Percentiles rank a stretch among this genome's conserved stretches.
Conservation (phyloP, 1,140 invertebrate species). For the Mylabris phalerata region DNA sequence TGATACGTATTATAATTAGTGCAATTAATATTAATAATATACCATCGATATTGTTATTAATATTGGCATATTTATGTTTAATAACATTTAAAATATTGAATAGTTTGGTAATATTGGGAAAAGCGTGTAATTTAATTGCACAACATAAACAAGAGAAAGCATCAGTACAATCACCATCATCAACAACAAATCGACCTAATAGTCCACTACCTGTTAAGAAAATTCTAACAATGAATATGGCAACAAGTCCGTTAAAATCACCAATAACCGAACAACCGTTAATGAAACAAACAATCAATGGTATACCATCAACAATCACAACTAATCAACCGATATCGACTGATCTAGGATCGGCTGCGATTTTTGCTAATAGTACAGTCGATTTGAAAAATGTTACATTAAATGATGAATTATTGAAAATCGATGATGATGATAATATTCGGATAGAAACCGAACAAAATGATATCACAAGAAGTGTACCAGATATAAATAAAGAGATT, state of each 20-base stretch:
- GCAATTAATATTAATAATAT: conserved; percentile 57
- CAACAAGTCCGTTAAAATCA: conserved; percentile 43
- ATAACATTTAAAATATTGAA: conserved; percentile 76
- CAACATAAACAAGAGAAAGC: conserved; percentile 60
- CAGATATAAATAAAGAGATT: conserved; percentile 34
- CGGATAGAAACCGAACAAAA: conserved; percentile 41
- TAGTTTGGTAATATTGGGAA: conserved; percentile 81
- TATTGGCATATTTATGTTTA: conserved; percentile 73
- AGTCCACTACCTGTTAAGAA: conserved; percentile 14
- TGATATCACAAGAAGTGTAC: conserved; percentile 37
- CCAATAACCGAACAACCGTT: conserved; percentile 27
- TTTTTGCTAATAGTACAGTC: conserved; percentile 86
- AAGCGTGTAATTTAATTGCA: conserved; percentile 78
- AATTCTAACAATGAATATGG: conserved; percentile 28
- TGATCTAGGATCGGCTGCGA: conserved; percentile 57
- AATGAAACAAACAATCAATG: conserved; percentile 10
- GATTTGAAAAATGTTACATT: conserved; percentile 71
- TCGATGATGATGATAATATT: conserved; percentile 43
- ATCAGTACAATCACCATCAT: conserved; percentile 28
- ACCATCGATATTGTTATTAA: conserved; percentile 59
- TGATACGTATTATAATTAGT: conserved; percentile 73
- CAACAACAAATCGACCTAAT: conserved; percentile 20
- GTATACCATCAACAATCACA: conserved; percentile 6
- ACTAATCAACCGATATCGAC: not conserved
- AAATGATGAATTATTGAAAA: conserved; percentile 61